Percentiles rank a stretch among this genome's conserved stretches.
Conservation (phyloP, 2,797 vertebrate genomes). For the Gymnoscopelus braueri region DNA sequence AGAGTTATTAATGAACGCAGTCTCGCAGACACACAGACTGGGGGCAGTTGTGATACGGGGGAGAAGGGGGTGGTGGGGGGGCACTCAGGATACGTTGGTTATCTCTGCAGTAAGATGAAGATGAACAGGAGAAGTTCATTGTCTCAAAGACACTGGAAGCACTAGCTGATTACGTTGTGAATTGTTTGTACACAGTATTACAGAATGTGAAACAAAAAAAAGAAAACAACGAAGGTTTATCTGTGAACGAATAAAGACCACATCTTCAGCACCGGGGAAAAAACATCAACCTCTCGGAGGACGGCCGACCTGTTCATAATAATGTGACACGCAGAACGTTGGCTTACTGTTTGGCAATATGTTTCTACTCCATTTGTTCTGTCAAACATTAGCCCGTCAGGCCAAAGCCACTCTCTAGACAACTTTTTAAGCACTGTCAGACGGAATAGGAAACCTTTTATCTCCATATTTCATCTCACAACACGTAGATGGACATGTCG, state of each 20-base stretch:
- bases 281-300: slow-evolving; percentile 5
- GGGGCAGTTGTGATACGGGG: too few species aligned
- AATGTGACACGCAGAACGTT: neutral
- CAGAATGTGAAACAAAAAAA: slow-evolving; percentile 13
- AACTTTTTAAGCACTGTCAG: neutral
- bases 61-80: neutral
- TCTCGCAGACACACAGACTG: too few species aligned
- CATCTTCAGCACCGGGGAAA: neutral
- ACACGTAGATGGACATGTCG: too few species aligned
- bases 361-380: slow-evolving; percentile 12
- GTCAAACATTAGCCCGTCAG: neutral
- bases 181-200: slow-evolving; percentile 42
- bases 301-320: neutral
- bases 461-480: too few species aligned
- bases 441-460: neutral
- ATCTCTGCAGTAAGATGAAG: slow-evolving; percentile 7
- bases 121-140: slow-evolving; percentile 44
- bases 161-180: slow-evolving; percentile 9
- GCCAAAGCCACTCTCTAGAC: neutral
- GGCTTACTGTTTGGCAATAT: neutral
- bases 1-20: too few species aligned
- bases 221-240: neutral
- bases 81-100: slow-evolving; percentile 10
- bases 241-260: neutral
- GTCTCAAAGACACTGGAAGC: slow-evolving; percentile 4